Conservation (phyloP, 2,888 invertebrate genomes). For the Rotaria socialis region DNA sequence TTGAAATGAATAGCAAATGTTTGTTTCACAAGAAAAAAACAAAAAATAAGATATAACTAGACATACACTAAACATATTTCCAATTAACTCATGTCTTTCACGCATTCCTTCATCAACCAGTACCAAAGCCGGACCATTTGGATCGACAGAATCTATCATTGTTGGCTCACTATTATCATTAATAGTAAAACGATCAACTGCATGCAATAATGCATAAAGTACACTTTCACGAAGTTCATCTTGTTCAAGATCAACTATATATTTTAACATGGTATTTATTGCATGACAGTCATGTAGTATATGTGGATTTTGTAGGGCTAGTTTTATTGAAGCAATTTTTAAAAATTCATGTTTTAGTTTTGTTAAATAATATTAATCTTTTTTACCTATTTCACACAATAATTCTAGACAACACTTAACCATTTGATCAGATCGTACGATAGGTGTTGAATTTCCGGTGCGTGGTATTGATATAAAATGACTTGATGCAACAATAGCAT, state of each 20-base stretch:
- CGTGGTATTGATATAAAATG: not conserved
- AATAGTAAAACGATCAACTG: conserved; percentile 34
- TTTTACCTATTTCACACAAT: conserved; percentile 77
- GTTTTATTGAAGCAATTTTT: not conserved
- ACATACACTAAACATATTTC: conserved; percentile 18
- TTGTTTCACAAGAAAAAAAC: too few species aligned
- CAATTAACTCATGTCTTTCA: not conserved
- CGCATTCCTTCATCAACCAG: conserved; percentile 19
- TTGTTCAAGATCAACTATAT: conserved; percentile 17
- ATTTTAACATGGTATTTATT: not conserved
- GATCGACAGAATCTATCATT: not conserved
- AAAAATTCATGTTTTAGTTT: not conserved
- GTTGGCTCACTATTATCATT: conserved; percentile 34
- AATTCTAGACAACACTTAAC: conserved; percentile 79
- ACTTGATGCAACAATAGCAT: conserved; percentile 20
- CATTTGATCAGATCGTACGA: conserved; percentile 67
- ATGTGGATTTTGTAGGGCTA: conserved; percentile 11
- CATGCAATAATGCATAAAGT: conserved; percentile 16
- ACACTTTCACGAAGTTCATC: conserved; percentile 19
- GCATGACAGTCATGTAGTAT: not conserved
- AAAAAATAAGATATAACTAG: too few species aligned
- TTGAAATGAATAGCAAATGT: too few species aligned
- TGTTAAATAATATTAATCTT: not conserved
- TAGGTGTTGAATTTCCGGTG: not conserved
- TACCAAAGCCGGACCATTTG: not conserved